Evolutionary conservation across 2,113 vertebrate species (phyloP), one percentile per base, ranked within the genome.

Genomic region (Oplegnathus fasciatus): DNA sequence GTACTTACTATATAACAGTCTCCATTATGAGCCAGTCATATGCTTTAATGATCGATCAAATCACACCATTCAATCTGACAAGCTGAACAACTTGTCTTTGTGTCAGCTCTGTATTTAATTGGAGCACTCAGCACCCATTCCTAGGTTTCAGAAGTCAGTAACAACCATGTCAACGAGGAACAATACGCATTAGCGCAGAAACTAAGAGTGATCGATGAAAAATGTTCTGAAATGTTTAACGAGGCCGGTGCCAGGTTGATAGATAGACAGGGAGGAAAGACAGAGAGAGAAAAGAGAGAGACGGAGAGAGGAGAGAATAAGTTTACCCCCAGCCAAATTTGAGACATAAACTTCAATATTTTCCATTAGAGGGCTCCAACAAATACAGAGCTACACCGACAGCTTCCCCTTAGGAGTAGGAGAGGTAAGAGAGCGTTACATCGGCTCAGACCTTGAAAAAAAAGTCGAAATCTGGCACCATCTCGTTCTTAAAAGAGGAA

Each of bases 51-150:
- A 80, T 65, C 26, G n/a, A 75, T 73, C 44, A 14, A 64, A 32
- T 78, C 20, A 32, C 32, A 72, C 11, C 20, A 55, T 54, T 67
- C 22, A 64, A 22, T 37, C n/a, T 32, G 10, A 74, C 46, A 66
- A 71, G 48, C 46, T 60, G 48, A 78, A 75, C n/a, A 70, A 42
- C 50, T 42, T 67, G 58, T 60, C 73, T 87, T 65, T 57, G 24
- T 44, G 6, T 67, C 71, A 87, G 88, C 78, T 82, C 88, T 90
- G 92, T 58, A 86, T 88, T 89, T 84, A 72, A 22, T 60, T 78
- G 78, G 81, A 82, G 78, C 58, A 2, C 54, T 66, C 40, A 10
- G 85, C 90, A 93, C 90, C 81, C 92, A 87, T 93, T 92, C 91
- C 91, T 80, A 91, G 93, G 92, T 93, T 94, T 88, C 83, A 75